Conservation (phyloP, 2,797 vertebrate species). For the Pseudomugil gertrudae region DNA sequence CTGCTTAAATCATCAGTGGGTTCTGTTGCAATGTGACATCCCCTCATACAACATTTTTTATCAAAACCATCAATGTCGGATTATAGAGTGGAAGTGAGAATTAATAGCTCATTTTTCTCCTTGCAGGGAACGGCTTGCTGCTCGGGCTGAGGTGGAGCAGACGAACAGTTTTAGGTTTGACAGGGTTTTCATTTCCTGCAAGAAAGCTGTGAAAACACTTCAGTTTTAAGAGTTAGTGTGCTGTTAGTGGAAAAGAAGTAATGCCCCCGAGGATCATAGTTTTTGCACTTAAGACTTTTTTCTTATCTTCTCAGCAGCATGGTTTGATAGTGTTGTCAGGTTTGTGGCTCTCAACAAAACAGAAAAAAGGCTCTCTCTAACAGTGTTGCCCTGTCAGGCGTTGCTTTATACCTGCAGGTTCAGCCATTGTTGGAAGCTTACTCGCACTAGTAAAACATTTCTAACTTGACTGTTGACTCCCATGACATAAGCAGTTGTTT, state of each 20-base stretch:
- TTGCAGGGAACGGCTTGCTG: neutral
- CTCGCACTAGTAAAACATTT: no score
- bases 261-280: conserved; percentile 4
- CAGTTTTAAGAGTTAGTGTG: conserved; percentile 5
- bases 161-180: neutral
- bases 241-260: conserved; percentile 11
- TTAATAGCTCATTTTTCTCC: neutral
- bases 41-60: neutral
- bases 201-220: conserved; percentile 11
- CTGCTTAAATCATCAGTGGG: conserved; percentile 14
- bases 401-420: neutral
- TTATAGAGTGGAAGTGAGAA: neutral
- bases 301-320: neutral
- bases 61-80: neutral
- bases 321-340: neutral
- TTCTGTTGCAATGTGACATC: conserved; percentile 24
- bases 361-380: neutral
- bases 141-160: neutral
- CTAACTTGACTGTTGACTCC: no score
- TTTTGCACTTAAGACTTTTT: conserved; percentile 1
- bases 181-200: neutral
- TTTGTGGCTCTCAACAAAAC: neutral
- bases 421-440: neutral
- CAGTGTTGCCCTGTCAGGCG: neutral
- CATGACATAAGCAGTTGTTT: no score